Percentiles rank a stretch among this genome's conserved stretches.
Conservation (phyloP, 2,113 vertebrate genomes). For the Macquaria ambigua region DNA sequence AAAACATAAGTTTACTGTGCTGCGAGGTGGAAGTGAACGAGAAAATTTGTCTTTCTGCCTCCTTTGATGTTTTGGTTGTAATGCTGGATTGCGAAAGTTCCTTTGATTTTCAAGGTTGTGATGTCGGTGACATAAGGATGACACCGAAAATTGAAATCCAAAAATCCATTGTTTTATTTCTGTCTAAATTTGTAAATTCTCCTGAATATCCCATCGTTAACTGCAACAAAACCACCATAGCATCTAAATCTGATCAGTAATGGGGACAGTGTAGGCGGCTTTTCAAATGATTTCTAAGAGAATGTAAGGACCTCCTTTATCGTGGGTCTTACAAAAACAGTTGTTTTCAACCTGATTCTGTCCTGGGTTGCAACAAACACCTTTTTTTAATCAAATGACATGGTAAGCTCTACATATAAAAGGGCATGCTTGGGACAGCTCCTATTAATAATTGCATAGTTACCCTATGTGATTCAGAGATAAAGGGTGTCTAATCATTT, state of each 20-base stretch:
- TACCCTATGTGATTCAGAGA: slow-evolving; percentile 72
- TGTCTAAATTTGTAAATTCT: not conserved
- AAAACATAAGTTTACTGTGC: too few species aligned
- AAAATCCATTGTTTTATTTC: not conserved
- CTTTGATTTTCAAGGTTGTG: not conserved
- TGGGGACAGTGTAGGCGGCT: not conserved
- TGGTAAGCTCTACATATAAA: slow-evolving; percentile 43
- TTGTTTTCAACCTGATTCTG: slow-evolving; percentile 20
- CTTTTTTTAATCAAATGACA: slow-evolving; percentile 21
- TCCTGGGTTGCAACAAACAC: slow-evolving; percentile 11
- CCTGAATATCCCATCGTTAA: not conserved
- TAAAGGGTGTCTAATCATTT: slow-evolving; percentile 78
- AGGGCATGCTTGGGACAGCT: slow-evolving; percentile 47
- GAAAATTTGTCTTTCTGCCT: not conserved
- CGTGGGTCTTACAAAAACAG: not conserved
- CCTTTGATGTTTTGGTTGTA: not conserved
- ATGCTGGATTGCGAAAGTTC: not conserved
- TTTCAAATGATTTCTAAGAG: not conserved
- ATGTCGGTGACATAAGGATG: not conserved
- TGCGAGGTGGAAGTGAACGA: too few species aligned
- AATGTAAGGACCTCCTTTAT: not conserved
- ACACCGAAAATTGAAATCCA: not conserved
- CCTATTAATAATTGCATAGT: slow-evolving; percentile 67
- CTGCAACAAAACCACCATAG: not conserved
- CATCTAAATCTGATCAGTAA: slow-evolving; percentile 15